Evolutionary conservation across 2,888 invertebrate species (phyloP).

Genomic region (Adelphocoris suturalis): DNA sequence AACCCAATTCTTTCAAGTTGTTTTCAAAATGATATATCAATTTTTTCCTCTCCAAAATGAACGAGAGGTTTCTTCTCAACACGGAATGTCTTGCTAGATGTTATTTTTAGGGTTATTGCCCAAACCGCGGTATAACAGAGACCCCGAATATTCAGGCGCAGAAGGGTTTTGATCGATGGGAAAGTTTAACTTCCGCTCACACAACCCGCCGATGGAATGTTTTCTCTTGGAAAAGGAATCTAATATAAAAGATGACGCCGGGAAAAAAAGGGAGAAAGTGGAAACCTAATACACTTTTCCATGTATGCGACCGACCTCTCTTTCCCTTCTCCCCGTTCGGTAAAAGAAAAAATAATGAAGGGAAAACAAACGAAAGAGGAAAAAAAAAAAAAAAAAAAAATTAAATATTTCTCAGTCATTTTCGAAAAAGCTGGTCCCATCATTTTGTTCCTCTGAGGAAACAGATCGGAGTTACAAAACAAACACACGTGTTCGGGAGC

Average conservation of each 20-base stretch:
- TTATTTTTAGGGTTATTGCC: constrained; percentile 21
- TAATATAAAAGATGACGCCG: constrained; percentile 45
- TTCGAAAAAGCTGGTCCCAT: constrained; percentile 40
- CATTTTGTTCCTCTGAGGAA: constrained; percentile 1
- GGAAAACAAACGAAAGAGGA: constrained; percentile 2
- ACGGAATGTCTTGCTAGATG: neutral
- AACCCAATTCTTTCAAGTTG: neutral
- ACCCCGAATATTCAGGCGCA: neutral
- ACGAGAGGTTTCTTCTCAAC: neutral
- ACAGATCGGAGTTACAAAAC: constrained; percentile 40
- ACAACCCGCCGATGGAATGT: constrained; percentile 36
- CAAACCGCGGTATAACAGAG: constrained; percentile 16
- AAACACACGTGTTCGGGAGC: constrained; percentile 40
- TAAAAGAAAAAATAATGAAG: neutral
- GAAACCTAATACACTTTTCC: constrained; percentile 52
- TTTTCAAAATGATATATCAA: neutral
- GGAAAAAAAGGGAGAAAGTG: neutral
- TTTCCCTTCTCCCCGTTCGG: neutral
- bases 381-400: constrained; percentile 5
- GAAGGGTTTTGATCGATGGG: constrained; percentile 47
- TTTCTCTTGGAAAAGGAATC: constrained; percentile 32
- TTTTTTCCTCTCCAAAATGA: neutral
- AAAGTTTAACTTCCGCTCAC: constrained; percentile 48
- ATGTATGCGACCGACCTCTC: constrained; percentile 11
- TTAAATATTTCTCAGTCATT: constrained; percentile 61